Evolutionary conservation across 1,140 invertebrate genomes (phyloP).

Genomic region (Trissolcus basalis): DNA sequence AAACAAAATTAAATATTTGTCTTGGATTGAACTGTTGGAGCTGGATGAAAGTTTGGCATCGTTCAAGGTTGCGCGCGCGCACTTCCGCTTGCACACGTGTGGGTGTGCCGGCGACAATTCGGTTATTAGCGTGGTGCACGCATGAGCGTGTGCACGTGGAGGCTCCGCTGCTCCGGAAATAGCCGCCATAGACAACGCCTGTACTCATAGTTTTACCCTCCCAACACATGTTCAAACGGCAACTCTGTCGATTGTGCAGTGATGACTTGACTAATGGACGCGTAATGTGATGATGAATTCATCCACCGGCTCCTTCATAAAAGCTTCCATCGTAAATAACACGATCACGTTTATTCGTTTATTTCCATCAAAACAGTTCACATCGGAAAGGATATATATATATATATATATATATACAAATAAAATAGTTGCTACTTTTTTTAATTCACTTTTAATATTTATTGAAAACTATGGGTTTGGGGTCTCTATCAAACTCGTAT

Average conservation of each 20-base stretch:
- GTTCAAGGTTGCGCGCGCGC: constrained; percentile 5
- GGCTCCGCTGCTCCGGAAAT: constrained; percentile 36
- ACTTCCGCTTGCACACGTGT: constrained; percentile 31
- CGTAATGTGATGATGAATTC: constrained; percentile 29
- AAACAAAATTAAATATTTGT: too few relatives aligned
- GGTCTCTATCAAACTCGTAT: too few relatives aligned
- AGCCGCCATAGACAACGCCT: constrained; percentile 26
- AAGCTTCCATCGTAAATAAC: constrained; percentile 8
- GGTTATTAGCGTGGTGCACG: constrained; percentile 32
- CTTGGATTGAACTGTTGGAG: too few relatives aligned
- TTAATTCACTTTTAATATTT: too few relatives aligned
- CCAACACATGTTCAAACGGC: constrained; percentile 26
- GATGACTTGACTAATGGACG: constrained; percentile 32
- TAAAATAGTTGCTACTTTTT: too few relatives aligned
- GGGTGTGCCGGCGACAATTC: constrained; percentile 35
- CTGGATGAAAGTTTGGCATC: constrained; percentile 15
- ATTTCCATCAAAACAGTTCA: too few relatives aligned
- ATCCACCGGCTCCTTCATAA: neutral
- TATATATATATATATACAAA: too few relatives aligned
- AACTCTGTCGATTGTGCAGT: constrained; percentile 11
- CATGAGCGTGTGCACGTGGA: constrained; percentile 19
- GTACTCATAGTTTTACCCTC: constrained; percentile 24
- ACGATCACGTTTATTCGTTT: neutral
- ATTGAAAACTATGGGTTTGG: too few relatives aligned
- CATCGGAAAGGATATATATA: too few relatives aligned